Percentiles rank a stretch among this genome's conserved stretches.
Evolutionary conservation across 1,140 invertebrate genomes (phyloP).

Genomic region (Meteorus sp.): DNA sequence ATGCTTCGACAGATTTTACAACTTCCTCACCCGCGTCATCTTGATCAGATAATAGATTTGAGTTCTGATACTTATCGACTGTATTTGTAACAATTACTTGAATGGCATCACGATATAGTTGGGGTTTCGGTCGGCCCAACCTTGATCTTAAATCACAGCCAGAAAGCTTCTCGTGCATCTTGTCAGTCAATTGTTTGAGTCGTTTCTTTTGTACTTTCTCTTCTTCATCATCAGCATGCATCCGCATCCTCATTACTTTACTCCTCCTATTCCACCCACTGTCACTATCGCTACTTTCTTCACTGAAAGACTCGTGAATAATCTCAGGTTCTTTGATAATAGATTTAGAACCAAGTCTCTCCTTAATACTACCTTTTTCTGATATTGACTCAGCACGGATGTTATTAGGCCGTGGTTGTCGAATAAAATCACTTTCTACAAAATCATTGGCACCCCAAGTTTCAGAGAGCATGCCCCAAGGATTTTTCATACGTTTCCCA

Average conservation of each 20-base stretch:
- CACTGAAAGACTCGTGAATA: constrained; percentile 40
- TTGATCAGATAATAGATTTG: constrained; percentile 22
- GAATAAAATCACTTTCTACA: constrained; percentile 59
- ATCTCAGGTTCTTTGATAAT: neutral
- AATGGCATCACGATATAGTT: constrained; percentile 41
- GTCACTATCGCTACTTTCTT: constrained; percentile 58
- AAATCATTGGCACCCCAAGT: constrained; percentile 69
- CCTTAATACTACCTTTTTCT: constrained; percentile 39
- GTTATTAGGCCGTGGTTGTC: constrained; percentile 11
- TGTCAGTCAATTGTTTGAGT: constrained; percentile 31
- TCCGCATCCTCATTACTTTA: constrained; percentile 75
- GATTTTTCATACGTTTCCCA: constrained; percentile 63
- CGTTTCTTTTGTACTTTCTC: constrained; percentile 60
- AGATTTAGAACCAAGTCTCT: constrained; percentile 49
- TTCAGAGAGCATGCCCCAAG: constrained; percentile 71
- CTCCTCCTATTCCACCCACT: constrained; percentile 63
- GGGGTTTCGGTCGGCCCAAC: constrained; percentile 28
- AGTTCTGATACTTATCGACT: constrained; percentile 29
- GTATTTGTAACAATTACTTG: constrained; percentile 52
- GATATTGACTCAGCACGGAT: neutral
- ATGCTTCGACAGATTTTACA: constrained; percentile 34
- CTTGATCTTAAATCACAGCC: constrained; percentile 46
- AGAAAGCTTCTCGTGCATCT: constrained; percentile 19
- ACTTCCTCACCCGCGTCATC: constrained; percentile 23
- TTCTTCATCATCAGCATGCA: constrained; percentile 88